Percentiles rank a stretch among this genome's conserved stretches.
Evolutionary conservation across 2,888 invertebrate genomes (phyloP).

Genomic region (Macrophya annulata): DNA sequence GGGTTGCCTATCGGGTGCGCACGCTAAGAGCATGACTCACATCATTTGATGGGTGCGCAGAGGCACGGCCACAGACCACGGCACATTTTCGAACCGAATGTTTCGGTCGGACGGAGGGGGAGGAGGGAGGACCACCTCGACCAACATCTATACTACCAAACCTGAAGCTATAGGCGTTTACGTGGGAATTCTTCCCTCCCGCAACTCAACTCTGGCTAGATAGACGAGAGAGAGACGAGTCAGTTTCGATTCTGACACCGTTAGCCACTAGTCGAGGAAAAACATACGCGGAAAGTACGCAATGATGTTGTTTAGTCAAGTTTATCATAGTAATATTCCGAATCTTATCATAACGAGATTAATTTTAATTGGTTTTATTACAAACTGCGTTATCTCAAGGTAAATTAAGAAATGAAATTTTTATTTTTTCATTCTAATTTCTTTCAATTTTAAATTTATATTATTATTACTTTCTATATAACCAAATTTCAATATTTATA

Average conservation of each 20-base stretch:
- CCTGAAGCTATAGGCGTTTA: background rate
- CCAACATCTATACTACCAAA: background rate
- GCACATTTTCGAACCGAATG: slow-evolving; percentile 37
- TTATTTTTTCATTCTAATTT: background rate
- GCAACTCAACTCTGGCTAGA: background rate
- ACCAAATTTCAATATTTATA: too few relatives aligned
- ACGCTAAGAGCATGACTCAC: slow-evolving; percentile 20
- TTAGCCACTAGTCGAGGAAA: background rate
- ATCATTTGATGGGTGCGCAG: slow-evolving; percentile 33
- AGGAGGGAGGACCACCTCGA: background rate
- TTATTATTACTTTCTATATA: too few relatives aligned
- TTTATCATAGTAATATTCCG: background rate
- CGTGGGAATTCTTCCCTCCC: slow-evolving; percentile 29
- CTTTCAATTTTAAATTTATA: background rate
- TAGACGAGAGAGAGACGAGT: background rate
- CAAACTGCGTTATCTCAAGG: background rate
- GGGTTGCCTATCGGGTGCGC: background rate
- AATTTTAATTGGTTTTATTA: background rate
- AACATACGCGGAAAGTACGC: background rate
- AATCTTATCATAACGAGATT: background rate
- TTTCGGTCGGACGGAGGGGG: background rate
- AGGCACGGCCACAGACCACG: background rate
- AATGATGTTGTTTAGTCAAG: background rate
- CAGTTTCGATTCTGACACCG: slow-evolving; percentile 43
- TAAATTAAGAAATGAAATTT: background rate